A percentile compares a stretch with the other conserved stretches of the same genome.
Evolutionary conservation across 37 sponge, comb jelly and placozoan species (phyloP).

Genomic region (Halichondria panicea): DNA sequence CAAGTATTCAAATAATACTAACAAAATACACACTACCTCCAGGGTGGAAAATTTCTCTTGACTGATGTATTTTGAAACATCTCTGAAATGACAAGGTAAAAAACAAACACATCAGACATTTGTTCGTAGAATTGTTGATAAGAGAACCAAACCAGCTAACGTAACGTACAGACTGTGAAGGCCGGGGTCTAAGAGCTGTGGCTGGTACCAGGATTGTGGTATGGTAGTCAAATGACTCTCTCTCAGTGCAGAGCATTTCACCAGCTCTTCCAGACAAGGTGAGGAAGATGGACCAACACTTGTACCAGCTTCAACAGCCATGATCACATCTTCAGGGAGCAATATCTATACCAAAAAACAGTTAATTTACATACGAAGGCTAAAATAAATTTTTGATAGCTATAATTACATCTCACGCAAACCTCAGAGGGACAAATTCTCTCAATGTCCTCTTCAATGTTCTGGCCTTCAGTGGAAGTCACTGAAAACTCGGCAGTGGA

Average conservation of each 20-base stretch:
- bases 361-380: too few relatives aligned
- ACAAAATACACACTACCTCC: slow-evolving; percentile 35
- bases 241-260: slow-evolving; percentile 33
- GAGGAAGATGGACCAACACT: too few relatives aligned
- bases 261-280: slow-evolving; percentile 28
- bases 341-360: slow-evolving; percentile 30
- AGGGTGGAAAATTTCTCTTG: slow-evolving; percentile 9
- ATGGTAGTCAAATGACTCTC: slow-evolving; percentile 68
- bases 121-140: neutral
- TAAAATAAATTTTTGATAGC: neutral
- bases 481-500: slow-evolving; percentile 77
- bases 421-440: slow-evolving; percentile 84
- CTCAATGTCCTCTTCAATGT: slow-evolving; percentile 74
- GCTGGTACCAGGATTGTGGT: slow-evolving; percentile 51
- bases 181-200: too few relatives aligned
- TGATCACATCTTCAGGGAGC: slow-evolving; percentile 15
- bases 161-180: neutral
- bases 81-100: neutral
- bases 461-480: slow-evolving; percentile 9
- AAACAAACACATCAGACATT: neutral
- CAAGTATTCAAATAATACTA: neutral
- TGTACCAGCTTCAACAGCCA: neutral
- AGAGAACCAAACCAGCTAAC: neutral
- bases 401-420: neutral
- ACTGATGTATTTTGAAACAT: neutral